These are phyloP conservation scores for Eudemis profundana DNA, from an alignment of 2,888 invertebrate species.

Conservation along the genomic window DNA sequence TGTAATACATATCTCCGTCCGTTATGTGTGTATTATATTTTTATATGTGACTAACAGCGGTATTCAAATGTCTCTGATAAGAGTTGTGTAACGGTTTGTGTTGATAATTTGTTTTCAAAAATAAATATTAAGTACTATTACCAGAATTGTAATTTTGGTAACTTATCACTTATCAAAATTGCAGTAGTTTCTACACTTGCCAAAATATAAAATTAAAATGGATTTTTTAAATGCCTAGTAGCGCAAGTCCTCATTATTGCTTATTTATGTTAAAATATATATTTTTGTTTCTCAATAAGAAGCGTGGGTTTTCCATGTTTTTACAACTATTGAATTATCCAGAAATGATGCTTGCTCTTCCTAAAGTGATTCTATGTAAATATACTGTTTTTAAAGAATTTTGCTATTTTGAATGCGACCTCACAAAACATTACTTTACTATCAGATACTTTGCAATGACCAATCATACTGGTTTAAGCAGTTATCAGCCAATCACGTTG, in stretches of 20 bases:
- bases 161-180: neutral
- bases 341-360: constrained; percentile 26
- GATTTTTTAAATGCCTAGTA: neutral
- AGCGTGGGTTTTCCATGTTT: neutral
- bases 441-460: no score
- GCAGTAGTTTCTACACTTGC: neutral
- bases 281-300: constrained; percentile 5
- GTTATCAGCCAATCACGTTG: neutral
- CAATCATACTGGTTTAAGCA: no score
- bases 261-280: neutral
- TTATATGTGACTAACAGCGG: constrained; percentile 9
- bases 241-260: constrained; percentile 3
- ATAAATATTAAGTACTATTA: neutral
- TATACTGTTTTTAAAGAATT: constrained; percentile 18
- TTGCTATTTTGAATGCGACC: constrained; percentile 34
- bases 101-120: constrained; percentile 23
- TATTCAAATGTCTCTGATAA: neutral
- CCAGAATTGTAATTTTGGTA: neutral
- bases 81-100: neutral
- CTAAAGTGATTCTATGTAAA: constrained; percentile 32
- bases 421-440: constrained; percentile 26
- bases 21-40: neutral
- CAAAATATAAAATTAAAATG: neutral
- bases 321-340: neutral
- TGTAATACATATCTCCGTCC: neutral